Conservation (phyloP, 2,113 vertebrate genomes). For the Numida meleagris region DNA sequence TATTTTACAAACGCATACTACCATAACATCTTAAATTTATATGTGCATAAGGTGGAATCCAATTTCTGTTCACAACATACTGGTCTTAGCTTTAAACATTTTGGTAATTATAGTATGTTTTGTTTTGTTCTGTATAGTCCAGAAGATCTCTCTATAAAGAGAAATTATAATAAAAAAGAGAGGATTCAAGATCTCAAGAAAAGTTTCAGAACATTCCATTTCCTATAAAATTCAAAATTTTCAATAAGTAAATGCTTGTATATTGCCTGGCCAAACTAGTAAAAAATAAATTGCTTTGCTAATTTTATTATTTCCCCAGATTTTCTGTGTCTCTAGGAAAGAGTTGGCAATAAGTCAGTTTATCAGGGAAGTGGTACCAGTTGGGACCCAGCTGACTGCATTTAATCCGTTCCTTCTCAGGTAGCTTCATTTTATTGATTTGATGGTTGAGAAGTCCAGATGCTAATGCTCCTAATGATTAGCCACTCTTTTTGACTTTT, state of each 20-base stretch:
- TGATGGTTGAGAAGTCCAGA: constrained; percentile 91
- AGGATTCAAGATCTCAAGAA: constrained; percentile 11
- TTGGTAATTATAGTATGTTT: neutral
- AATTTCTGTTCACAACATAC: constrained; percentile 40
- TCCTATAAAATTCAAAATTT: constrained; percentile 74
- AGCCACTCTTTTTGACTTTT: constrained; percentile 96
- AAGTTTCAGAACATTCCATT: constrained; percentile 3
- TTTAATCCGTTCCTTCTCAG: constrained; percentile 23
- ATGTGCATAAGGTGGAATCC: constrained; percentile 11
- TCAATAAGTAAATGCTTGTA: constrained; percentile 65
- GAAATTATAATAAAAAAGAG: constrained; percentile 66
- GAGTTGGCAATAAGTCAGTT: neutral
- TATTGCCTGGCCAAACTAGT: constrained; percentile 73
- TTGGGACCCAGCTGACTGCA: constrained; percentile 20
- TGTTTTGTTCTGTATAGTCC: neutral
- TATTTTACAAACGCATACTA: constrained; percentile 22
- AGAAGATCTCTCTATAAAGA: constrained; percentile 15
- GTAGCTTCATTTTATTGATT: constrained; percentile 66
- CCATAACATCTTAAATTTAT: constrained; percentile 41
- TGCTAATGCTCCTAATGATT: constrained; percentile 93
- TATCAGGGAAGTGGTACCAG: constrained; percentile 33
- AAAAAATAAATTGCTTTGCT: constrained; percentile 75
- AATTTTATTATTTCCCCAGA: constrained; percentile 49
- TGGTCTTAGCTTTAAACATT: constrained; percentile 15
- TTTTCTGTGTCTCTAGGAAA: constrained; percentile 26